Evolutionary conservation across 2,888 invertebrate genomes (phyloP).

Genomic region (Athalia cordata): DNA sequence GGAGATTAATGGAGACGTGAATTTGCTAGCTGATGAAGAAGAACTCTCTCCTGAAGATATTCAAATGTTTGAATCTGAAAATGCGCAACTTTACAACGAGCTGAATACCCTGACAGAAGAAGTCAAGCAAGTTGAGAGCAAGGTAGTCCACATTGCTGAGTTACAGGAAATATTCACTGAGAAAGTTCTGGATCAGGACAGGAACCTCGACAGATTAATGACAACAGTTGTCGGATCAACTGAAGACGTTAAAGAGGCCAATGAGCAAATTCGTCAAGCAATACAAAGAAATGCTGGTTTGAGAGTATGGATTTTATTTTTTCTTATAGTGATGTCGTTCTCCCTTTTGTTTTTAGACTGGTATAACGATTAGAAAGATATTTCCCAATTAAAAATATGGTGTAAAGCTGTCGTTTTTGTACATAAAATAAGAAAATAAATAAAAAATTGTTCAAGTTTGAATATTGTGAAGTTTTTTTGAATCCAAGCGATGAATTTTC

Average conservation of each 20-base stretch:
- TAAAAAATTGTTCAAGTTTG: constrained; percentile 20
- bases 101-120: constrained; percentile 93
- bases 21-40: constrained; percentile 76
- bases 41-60: constrained; percentile 89
- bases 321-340: constrained; percentile 96
- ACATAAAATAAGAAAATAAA: not conserved
- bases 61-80: constrained; percentile 95
- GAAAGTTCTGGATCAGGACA: constrained; percentile 95
- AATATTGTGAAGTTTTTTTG: constrained; percentile 1
- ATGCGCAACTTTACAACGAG: constrained; percentile 89
- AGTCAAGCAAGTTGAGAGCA: constrained; percentile 91
- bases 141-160: constrained; percentile 96
- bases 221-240: constrained; percentile 93
- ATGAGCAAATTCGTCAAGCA: constrained; percentile 97
- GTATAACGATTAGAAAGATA: constrained; percentile 88
- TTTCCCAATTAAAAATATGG: constrained; percentile 24
- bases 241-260: constrained; percentile 96
- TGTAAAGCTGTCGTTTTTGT: not conserved
- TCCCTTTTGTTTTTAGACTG: constrained; percentile 97
- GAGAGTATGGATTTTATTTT: constrained; percentile 95
- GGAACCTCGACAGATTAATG: constrained; percentile 92
- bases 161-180: constrained; percentile 97
- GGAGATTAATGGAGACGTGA: constrained; percentile 68
- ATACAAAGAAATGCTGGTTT: constrained; percentile 98
- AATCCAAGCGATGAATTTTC: too few species aligned